Evolutionary conservation across 2,888 invertebrate species (phyloP).

Genomic region (Limenitis camilla): DNA sequence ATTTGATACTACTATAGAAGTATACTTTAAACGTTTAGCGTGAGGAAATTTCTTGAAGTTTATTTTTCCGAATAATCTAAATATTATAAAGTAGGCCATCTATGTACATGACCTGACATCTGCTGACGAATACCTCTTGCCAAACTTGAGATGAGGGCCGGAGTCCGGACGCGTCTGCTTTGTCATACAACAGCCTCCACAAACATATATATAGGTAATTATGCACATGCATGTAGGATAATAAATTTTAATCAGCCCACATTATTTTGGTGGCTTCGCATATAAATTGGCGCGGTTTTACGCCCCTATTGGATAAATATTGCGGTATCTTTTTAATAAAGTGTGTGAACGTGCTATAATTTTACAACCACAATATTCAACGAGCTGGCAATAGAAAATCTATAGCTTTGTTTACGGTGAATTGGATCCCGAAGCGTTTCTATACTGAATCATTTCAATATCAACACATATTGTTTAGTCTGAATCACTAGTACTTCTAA

Average conservation of each 20-base stretch:
- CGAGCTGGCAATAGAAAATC: too few species aligned
- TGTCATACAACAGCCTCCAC: constrained; percentile 52
- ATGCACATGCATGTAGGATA: constrained; percentile 28
- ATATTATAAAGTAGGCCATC: neutral
- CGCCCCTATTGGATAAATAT: neutral
- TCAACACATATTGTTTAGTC: too few species aligned
- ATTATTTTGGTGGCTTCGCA: constrained; percentile 8
- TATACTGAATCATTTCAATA: too few species aligned
- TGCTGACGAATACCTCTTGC: constrained; percentile 66
- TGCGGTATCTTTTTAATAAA: neutral
- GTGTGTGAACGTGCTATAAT: neutral
- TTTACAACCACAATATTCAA: too few species aligned
- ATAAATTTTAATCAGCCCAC: constrained; percentile 12
- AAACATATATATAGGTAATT: constrained; percentile 48
- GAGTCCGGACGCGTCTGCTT: constrained; percentile 61
- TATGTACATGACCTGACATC: constrained; percentile 41
- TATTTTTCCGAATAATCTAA: neutral
- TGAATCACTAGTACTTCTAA: too few species aligned
- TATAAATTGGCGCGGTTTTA: neutral
- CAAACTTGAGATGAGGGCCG: constrained; percentile 59
- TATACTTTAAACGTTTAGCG: too few species aligned
- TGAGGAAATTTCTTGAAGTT: too few species aligned
- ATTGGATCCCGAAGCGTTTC: too few species aligned
- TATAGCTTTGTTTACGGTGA: too few species aligned
- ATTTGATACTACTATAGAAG: too few species aligned